phyloP scores from a whole-genome alignment of 1,140 invertebrate species.

The Bombus haemorrhoidalis region DNA sequence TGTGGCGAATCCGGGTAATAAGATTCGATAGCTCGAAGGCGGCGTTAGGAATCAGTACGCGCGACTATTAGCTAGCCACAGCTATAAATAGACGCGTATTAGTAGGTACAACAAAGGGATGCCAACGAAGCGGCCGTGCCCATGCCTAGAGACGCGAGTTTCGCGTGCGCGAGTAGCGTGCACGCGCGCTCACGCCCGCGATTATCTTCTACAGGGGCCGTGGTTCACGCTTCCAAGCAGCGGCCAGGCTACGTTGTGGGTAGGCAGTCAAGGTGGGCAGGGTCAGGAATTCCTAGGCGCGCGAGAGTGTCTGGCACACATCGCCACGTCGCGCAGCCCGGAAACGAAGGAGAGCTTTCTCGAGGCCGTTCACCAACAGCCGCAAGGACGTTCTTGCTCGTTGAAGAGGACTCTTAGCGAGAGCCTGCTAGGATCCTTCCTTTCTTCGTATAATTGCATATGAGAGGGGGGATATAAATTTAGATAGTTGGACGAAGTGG shows the following conservation, averaged over 20 bases:
- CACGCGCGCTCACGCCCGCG: conserved; percentile 65
- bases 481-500: background rate
- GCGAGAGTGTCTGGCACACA: conserved; percentile 73
- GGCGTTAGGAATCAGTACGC: conserved; percentile 33
- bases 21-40: conserved; percentile 17
- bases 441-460: background rate
- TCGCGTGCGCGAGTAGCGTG: conserved; percentile 50
- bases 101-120: conserved; percentile 74
- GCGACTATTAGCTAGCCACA: conserved; percentile 23
- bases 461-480: background rate
- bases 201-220: conserved; percentile 60
- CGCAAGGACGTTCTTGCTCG: conserved; percentile 71
- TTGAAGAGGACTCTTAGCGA: conserved; percentile 46
- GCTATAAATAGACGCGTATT: conserved; percentile 69
- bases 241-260: conserved; percentile 47
- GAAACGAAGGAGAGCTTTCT: conserved; percentile 72
- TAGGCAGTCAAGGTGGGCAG: conserved; percentile 75
- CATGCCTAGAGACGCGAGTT: conserved; percentile 56
- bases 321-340: conserved; percentile 70
- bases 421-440: background rate
- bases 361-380: conserved; percentile 76
- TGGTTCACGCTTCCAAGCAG: conserved; percentile 63
- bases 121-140: conserved; percentile 69
- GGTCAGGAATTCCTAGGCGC: conserved; percentile 77
- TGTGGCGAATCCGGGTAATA: background rate